Conservation (phyloP, 2,888 invertebrate genomes). For the Galeruca laticollis region DNA sequence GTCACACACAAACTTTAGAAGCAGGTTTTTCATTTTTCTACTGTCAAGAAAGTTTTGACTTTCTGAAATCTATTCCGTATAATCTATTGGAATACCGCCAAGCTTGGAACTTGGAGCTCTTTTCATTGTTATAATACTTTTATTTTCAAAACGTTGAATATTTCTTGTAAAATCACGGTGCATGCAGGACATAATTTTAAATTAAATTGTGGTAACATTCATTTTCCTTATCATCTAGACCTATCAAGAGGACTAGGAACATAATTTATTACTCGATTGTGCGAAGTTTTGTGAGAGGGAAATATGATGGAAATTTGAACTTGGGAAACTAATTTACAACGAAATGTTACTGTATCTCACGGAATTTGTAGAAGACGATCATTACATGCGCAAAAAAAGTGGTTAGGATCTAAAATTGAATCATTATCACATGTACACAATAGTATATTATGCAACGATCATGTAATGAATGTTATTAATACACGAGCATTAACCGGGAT, state of each 20-base stretch:
- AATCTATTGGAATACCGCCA: slow-evolving; percentile 21
- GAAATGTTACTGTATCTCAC: background rate
- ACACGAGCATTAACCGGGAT: too few relatives aligned
- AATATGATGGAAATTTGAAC: background rate
- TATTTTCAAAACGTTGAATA: slow-evolving; percentile 23
- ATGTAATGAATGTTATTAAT: too few relatives aligned
- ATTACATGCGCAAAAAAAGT: too few relatives aligned
- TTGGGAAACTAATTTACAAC: background rate
- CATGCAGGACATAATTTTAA: slow-evolving; percentile 27
- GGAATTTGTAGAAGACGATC: too few relatives aligned
- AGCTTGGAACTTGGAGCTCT: slow-evolving; percentile 10
- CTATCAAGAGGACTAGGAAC: background rate
- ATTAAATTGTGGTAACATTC: slow-evolving; percentile 33
- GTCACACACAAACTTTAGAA: background rate
- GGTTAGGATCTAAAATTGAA: too few relatives aligned
- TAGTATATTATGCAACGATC: too few relatives aligned
- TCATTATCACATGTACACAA: too few relatives aligned
- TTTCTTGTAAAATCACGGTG: slow-evolving; percentile 18
- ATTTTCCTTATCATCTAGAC: slow-evolving; percentile 33
- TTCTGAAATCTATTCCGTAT: slow-evolving; percentile 7
- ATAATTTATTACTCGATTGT: slow-evolving; percentile 22
- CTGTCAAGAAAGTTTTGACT: background rate
- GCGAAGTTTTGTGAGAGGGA: background rate
- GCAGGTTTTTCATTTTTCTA: too few relatives aligned
- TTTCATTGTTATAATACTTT: slow-evolving; percentile 18